These are phyloP conservation scores for Carcinoscorpius rotundicauda DNA, from an alignment of 1,140 invertebrate genomes.

Conservation along the genomic window DNA sequence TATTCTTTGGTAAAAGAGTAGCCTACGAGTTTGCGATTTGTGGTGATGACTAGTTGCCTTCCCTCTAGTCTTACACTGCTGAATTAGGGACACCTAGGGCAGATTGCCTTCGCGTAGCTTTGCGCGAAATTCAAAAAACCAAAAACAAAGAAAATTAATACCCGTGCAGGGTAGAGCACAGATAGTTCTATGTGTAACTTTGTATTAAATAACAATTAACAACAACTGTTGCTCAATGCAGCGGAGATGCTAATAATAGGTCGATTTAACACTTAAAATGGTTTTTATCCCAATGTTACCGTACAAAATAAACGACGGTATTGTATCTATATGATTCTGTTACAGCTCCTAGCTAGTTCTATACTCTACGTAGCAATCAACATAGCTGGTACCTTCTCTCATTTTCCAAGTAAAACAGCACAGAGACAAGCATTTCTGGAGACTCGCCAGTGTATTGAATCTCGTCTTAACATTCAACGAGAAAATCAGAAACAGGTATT, in stretches of 20 bases:
- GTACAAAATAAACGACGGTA: slow-evolving; percentile 1
- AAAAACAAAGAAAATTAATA: no score
- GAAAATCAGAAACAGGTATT: slow-evolving; percentile 93
- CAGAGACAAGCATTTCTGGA: slow-evolving; percentile 88
- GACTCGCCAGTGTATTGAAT: slow-evolving; percentile 85
- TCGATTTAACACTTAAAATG: not conserved
- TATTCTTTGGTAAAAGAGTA: no score
- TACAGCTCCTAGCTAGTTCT: slow-evolving; percentile 51
- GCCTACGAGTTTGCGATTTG: no score
- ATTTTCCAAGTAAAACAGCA: slow-evolving; percentile 78
- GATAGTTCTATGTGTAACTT: no score
- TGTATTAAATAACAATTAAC: not conserved
- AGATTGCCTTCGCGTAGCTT: no score
- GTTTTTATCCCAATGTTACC: not conserved
- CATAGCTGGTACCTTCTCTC: slow-evolving; percentile 76
- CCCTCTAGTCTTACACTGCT: no score
- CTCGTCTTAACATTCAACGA: slow-evolving; percentile 74
- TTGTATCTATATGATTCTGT: not conserved
- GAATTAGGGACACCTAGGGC: no score
- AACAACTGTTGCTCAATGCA: not conserved
- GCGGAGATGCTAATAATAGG: not conserved
- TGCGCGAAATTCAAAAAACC: no score
- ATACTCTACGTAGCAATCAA: slow-evolving; percentile 63
- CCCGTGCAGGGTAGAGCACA: no score
- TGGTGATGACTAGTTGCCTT: no score